Conservation (phyloP, 2,113 vertebrate genomes). For the Illadopsis cleaveri region DNA sequence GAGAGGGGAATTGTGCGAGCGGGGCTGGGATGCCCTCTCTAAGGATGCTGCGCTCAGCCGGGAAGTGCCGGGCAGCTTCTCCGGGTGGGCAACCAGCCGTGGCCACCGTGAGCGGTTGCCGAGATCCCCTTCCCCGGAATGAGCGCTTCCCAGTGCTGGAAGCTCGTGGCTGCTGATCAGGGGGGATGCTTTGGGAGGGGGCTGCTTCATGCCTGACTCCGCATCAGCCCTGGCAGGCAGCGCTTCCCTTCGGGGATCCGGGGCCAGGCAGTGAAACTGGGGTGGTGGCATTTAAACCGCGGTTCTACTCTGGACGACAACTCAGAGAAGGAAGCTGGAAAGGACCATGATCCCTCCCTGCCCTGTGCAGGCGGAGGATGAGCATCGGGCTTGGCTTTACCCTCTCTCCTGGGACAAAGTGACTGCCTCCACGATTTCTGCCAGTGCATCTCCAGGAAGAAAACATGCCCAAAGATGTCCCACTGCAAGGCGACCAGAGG, state of each 20-base stretch:
- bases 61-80: background rate
- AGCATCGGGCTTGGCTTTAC: background rate
- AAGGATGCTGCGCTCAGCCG: background rate
- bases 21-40: background rate
- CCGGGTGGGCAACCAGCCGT: background rate
- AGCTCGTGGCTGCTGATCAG: accelerated
- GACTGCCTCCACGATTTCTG: background rate
- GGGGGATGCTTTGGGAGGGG: background rate
- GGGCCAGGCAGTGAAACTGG: background rate
- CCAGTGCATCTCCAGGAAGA: background rate
- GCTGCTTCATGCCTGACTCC: background rate
- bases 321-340: background rate
- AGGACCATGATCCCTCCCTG: background rate
- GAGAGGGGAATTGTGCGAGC: background rate
- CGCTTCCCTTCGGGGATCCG: accelerated
- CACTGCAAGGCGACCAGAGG: background rate
- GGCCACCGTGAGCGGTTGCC: accelerated
- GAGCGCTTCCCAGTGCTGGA: background rate
- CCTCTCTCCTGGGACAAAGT: background rate
- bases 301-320: background rate
- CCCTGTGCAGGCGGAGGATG: accelerated
- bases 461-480: background rate
- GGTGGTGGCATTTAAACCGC: background rate
- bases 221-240: background rate
- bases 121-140: background rate